These are phyloP conservation scores for Encarsia formosa DNA, from an alignment of 2,888 invertebrate genomes.

Conservation along the genomic window DNA sequence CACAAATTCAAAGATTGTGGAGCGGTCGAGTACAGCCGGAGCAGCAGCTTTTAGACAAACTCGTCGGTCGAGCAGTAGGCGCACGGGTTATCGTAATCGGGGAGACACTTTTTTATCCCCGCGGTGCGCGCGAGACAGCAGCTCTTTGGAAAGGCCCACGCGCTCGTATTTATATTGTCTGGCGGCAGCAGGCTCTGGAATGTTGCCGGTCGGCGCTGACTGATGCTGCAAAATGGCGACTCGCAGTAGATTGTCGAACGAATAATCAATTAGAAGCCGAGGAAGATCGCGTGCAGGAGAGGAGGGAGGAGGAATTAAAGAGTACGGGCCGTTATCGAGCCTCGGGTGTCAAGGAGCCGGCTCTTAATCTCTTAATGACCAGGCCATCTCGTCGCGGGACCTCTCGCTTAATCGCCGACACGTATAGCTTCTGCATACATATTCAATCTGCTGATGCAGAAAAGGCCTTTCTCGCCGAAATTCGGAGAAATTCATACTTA, in stretches of 20 bases:
- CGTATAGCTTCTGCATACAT: conserved; percentile 49
- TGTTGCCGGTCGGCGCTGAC: too few relatives aligned
- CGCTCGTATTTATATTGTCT: too few relatives aligned
- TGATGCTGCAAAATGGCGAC: conserved; percentile 25
- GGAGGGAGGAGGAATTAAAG: conserved; percentile 7
- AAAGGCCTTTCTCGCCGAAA: too few relatives aligned
- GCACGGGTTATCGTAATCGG: conserved; percentile 6
- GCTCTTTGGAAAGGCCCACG: too few relatives aligned
- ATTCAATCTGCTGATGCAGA: conserved; percentile 40
- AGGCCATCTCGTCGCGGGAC: conserved; percentile 45
- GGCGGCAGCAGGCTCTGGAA: too few relatives aligned
- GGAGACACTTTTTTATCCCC: too few relatives aligned
- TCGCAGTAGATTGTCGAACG: conserved; percentile 28
- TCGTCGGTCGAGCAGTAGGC: neutral
- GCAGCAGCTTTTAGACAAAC: conserved; percentile 10
- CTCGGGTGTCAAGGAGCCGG: conserved; percentile 43
- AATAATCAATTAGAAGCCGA: conserved; percentile 27
- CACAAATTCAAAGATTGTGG: too few relatives aligned
- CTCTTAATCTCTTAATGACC: conserved; percentile 51
- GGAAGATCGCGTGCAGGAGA: conserved; percentile 23
- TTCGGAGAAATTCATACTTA: conserved; percentile 14
- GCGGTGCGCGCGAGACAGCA: neutral
- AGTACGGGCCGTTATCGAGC: conserved; percentile 35
- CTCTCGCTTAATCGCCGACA: conserved; percentile 50
- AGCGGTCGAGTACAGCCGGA: too few relatives aligned